Base-by-base conservation (phyloP, 1,140 invertebrate species). In the Pissodes strobi region DNA sequence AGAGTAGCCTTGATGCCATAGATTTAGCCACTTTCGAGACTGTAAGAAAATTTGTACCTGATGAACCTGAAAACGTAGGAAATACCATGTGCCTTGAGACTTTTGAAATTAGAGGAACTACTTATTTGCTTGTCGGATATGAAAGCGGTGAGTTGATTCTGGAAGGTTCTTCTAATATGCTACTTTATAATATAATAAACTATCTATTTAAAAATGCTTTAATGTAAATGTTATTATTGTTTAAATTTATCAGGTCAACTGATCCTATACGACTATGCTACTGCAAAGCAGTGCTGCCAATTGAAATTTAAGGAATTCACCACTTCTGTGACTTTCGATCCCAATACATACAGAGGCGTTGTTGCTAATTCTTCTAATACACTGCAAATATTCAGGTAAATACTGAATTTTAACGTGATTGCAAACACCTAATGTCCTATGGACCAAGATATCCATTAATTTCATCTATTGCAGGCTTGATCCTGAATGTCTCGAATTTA, bases 311-410 rank as follows among this genome's bases (percentile, higher is more conserved):
- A 85, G n/a, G 80, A 86, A 52, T 88, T 84, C 76, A 85, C 88
- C 2, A 86, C 89, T 79, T 81, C 85, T 1, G 69, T 91, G 4
- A 88, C 89, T 72, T 90, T 86, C 71, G 86, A 90, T 76, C 69
- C 83, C 18, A 77, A 80, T 17, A 82, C 83, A 21, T 83, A 83
- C 72, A 79, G 84, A 55, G 88, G 88, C 43, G 82, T 90, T 30
- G 79, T 87, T 59, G 88, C 86, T 2, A 85, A 84, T 69, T 81
- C 85, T 19, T 82, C 81, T 15, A 79, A 87, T 74, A 79, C 82
- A 66, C 78, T 88, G 66, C 79, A 86, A 76, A 81, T 85, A 71
- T 82, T 83, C 23, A 61, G 27, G 57, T 59, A 49, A 41, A n/a
- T 38, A 55, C 19, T 15, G 5, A 12, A n/a, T n/a, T n/a, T n/a